Evolutionary conservation across 2,888 invertebrate species (phyloP), one percentile per base, ranked within the genome.

Genomic region (Alcis repandata): DNA sequence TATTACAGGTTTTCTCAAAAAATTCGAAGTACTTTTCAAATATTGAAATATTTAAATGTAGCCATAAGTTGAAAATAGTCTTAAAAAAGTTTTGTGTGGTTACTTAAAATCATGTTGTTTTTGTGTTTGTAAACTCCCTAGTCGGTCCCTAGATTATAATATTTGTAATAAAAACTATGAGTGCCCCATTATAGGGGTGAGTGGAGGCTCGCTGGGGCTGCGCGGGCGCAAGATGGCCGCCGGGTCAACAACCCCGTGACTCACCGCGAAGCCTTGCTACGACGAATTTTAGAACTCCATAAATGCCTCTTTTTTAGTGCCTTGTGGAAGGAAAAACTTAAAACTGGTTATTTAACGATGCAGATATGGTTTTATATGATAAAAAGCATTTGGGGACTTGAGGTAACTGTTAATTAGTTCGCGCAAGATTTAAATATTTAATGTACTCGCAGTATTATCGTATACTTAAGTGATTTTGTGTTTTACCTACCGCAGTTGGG

Each of bases 211-310:
- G 77, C 72, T 78, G 80, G 75, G 75, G 78, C 83, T 80, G 69
- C 74, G 56, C 71, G 66, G 70, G 66, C 71, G 72, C 83, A 87
- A 86, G 80, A 86, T 87, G 86, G 85, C 83, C 71, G 81, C 67
- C 76, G 75, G 79, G 86, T 91, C 89, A 90, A 87, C 77, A 90
- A 79, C 80, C 90, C 76, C 78, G 81, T 91, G 90, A 91, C 81
- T 91, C 90, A 90, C 80, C 73, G 73, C 69, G 67, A 78, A 71
- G 83, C 69, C 81, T 85, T 68, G 79, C 84, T 90, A 80, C 83
- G 82, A 73, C 83, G 88, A 89, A 87, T 80, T 77, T 79, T 68
- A 72, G 69, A 71, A 66, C 69, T 68, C 41, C 57, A 71, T 68
- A 59, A 65, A 68, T 64, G 60, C 46, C 67, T 63, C 60, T 52